Evolutionary conservation across 2,797 vertebrate species (phyloP).

Genomic region (Ceyx erithaca): DNA sequence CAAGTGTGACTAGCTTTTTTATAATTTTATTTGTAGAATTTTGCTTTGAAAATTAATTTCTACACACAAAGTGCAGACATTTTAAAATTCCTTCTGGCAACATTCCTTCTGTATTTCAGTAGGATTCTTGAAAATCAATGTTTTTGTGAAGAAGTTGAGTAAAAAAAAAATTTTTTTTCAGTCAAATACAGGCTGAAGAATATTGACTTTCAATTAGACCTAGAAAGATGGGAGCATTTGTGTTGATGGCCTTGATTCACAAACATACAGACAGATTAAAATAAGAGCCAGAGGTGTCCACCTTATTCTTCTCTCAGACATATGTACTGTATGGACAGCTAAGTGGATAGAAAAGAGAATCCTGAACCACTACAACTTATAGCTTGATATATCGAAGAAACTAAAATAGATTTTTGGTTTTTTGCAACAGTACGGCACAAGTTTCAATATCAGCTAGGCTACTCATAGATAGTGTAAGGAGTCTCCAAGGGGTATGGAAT

Average conservation of each 20-base stretch:
- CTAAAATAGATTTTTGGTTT: background rate
- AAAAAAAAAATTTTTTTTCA: background rate
- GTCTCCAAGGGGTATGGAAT: background rate
- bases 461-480: background rate
- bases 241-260: background rate
- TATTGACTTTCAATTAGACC: background rate
- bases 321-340: background rate
- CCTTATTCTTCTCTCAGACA: background rate
- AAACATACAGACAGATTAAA: background rate
- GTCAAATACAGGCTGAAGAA: background rate
- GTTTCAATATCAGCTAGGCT: background rate
- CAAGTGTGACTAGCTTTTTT: background rate
- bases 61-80: background rate
- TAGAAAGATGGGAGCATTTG: background rate
- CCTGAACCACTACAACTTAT: background rate
- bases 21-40: background rate
- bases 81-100: background rate
- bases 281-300: background rate
- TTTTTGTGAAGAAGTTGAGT: background rate
- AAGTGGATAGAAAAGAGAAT: background rate
- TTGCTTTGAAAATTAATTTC: background rate
- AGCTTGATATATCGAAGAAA: background rate
- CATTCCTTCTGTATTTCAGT: background rate
- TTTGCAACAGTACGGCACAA: background rate
- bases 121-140: background rate